Evolutionary conservation across 2,797 vertebrate genomes (phyloP), one percentile per base, ranked within the genome.

Genomic region (Malurus leucopterus): DNA sequence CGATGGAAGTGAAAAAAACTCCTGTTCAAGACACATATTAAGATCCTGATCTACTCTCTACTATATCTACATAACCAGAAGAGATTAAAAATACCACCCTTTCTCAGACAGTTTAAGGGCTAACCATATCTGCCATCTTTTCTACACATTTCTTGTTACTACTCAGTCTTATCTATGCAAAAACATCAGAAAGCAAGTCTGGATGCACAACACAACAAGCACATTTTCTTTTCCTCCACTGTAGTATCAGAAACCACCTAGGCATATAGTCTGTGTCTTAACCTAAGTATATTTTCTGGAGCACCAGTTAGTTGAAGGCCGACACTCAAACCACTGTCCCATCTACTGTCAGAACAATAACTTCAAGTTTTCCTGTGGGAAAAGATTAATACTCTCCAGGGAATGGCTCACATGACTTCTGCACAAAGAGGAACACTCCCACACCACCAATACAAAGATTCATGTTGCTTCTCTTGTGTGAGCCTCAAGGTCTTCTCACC

Each of bases 401-500:
- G 36, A 89, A 77, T 3, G 11, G 34, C 36, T 63, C 59, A 85
- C 0, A 0, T 38, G 58, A 74, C 4, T 10, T 13, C 19, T 3
- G 4, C 1, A 2, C 15, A 74, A 90, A 22, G 7, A 73, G 13
- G 17, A 80, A 55, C 9, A 3, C 46, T 65, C 41, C 49, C 51
- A 78, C 26, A 46, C 26, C 23, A 78, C 14, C 1, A 2, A 59
- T 43, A 10, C 1, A 3, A 74, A 64, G 32, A 61, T 30, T 43
- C 0, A 0, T 13, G 23, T 29, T 44, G 30, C 29, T 75, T 69
- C 36, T 19, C 36, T 46, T 1, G 1, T 5, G 8, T 0, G 0
- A 76, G 38, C 20, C 15, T 71, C 3, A 2, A 36, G 36, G 36
- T 36, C 34, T 51, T 86, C 64, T 43, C 2, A 13, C 32, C 34